Base-by-base conservation (phyloP, 2,797 vertebrate species). In the Chrysolophus pictus region DNA sequence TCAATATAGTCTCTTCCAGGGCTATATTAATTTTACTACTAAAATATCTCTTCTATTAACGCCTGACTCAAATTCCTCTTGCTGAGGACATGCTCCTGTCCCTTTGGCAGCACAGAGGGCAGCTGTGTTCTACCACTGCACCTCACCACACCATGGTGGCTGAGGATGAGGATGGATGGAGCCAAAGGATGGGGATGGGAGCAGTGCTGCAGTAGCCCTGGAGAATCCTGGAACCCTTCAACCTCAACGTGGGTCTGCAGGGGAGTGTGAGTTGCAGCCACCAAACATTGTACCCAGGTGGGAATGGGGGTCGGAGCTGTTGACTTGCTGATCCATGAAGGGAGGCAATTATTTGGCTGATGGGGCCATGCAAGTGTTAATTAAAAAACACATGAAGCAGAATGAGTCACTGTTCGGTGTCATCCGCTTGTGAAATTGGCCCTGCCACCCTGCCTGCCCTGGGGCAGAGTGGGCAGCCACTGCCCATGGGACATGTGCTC, bases 321-420 rank as follows among this genome's bases (percentile, higher is more conserved):
- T 88, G 78, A 70, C 47, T 92, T 96, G 93, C 87, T 97, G 96
- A 96, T 89, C 95, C 95, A 58, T 91, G 94, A 96, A 96, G 53
- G 68, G 79, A 95, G 81, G 89, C 90, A 89, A 91, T 93, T 95
- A 94, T 88, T 88, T 90, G 87, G 84, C 76, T 78, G 86, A 90
- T 81, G 95, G 93, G 87, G 95, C 87, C 93, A 81, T 86, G 91
- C 93, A 95, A 84, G 93, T 96, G 97, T 93, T 96, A 97, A 96
- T 97, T 96, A 96, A 97, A 96, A 95, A 89, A 67, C 76, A 94
- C 58, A 93, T 7, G 72, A 94, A 91, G 94, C 90, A 96, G 93
- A 95, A 85, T 81, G 82, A 81, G 89, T 94, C 93, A 88, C 91
- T 94, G 93, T 96, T 96, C 96, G 84, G 90, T 96, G 91, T 94